These are phyloP conservation scores for Epinotia bilunana DNA, from an alignment of 2,888 invertebrate species.

Conservation along the genomic window DNA sequence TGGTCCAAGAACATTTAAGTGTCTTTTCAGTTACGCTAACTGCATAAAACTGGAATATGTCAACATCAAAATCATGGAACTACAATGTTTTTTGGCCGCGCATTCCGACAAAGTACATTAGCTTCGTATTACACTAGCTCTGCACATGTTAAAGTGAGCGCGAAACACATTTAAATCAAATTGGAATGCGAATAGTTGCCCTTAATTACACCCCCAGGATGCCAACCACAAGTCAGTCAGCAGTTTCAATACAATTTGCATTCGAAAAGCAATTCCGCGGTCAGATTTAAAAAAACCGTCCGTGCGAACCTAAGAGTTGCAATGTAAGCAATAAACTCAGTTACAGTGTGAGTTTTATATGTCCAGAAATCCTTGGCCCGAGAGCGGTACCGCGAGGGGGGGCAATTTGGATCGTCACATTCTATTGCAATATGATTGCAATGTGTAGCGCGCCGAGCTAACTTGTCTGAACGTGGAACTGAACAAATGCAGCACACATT, in stretches of 20 bases:
- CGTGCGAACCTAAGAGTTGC: background rate
- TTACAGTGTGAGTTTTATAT: constrained; percentile 3
- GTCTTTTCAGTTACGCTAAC: too few species aligned
- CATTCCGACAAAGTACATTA: too few species aligned
- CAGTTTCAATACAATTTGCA: background rate
- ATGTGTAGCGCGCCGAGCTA: background rate
- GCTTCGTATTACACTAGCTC: too few species aligned
- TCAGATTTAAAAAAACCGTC: background rate
- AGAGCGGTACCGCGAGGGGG: constrained; percentile 51
- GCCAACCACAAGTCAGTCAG: background rate
- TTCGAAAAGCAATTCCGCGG: background rate
- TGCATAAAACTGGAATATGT: too few species aligned
- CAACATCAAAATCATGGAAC: too few species aligned
- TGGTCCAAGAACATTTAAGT: too few species aligned
- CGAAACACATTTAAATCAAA: too few species aligned
- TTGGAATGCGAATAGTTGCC: background rate
- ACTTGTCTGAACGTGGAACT: background rate
- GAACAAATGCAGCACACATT: background rate
- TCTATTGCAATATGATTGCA: background rate
- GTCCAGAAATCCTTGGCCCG: constrained; percentile 58
- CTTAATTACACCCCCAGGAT: background rate
- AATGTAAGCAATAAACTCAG: constrained; percentile 16
- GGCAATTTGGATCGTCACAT: background rate
- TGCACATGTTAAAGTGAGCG: too few species aligned
- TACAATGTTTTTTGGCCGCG: too few species aligned